phyloP scores from a whole-genome alignment of 1,140 invertebrate genomes.

The Sycophaga agraensis region DNA sequence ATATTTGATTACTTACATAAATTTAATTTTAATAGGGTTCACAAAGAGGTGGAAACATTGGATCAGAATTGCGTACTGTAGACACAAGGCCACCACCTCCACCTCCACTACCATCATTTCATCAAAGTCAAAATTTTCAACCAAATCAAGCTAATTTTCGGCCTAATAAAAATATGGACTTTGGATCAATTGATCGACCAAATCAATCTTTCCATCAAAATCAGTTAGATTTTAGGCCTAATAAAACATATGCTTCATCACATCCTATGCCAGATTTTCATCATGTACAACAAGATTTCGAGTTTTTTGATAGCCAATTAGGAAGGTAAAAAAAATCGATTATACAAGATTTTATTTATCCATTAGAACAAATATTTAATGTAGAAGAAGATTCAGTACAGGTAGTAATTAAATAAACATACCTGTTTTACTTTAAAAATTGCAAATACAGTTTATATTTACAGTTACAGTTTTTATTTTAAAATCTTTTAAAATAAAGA shows the following conservation, averaged over 20 bases:
- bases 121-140: constrained; percentile 42
- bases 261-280: constrained; percentile 39
- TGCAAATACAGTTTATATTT: too few relatives aligned
- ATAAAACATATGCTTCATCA: constrained; percentile 37
- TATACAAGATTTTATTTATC: too few relatives aligned
- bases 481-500: too few relatives aligned
- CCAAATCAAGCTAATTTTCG: constrained; percentile 41
- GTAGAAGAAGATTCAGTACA: too few relatives aligned
- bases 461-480: too few relatives aligned
- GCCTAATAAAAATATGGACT: constrained; percentile 40
- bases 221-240: constrained; percentile 33
- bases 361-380: not conserved
- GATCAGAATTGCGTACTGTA: constrained; percentile 18
- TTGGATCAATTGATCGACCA: constrained; percentile 36
- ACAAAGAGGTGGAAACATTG: constrained; percentile 11
- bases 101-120: constrained; percentile 40
- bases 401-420: too few relatives aligned
- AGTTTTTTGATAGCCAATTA: constrained; percentile 41
- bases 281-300: constrained; percentile 38
- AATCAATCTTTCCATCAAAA: constrained; percentile 43
- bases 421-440: too few relatives aligned
- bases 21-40: constrained; percentile 10
- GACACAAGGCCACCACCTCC: constrained; percentile 37
- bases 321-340: too few relatives aligned
- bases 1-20: too few relatives aligned